These are phyloP conservation scores for Colinus virginianus DNA, from an alignment of 2,113 vertebrate genomes.

Conservation along the genomic window DNA sequence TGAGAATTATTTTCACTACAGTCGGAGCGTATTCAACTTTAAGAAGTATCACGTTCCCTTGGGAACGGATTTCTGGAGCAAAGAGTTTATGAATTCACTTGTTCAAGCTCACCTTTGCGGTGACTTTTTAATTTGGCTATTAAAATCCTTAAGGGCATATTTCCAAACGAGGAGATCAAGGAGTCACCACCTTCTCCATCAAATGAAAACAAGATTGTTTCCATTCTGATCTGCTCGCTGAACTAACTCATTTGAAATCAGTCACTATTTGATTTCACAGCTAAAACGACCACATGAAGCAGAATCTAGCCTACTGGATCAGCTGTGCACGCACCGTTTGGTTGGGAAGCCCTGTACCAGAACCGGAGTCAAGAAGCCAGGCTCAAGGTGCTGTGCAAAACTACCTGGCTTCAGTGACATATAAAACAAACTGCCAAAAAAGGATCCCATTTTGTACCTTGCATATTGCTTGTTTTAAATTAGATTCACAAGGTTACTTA, in stretches of 20 bases:
- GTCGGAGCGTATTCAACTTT: background rate
- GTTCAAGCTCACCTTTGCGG: background rate
- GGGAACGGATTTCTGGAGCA: background rate
- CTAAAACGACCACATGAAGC: background rate
- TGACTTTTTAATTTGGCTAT: background rate
- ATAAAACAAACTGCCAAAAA: background rate
- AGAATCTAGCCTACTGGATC: background rate
- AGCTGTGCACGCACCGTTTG: accelerated
- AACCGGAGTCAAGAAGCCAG: background rate
- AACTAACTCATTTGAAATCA: accelerated
- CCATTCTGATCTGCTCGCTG: background rate
- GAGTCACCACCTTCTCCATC: background rate
- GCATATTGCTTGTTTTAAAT: background rate
- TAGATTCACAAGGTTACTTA: background rate
- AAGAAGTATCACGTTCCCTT: background rate
- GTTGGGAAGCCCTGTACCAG: background rate
- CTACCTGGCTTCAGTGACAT: background rate
- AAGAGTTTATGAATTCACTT: accelerated
- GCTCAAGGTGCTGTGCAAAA: background rate
- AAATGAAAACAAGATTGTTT: background rate
- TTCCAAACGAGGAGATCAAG: background rate
- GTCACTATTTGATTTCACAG: background rate
- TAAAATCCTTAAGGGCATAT: background rate
- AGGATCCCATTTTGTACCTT: accelerated
- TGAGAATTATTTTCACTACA: background rate